Percentiles rank a stretch among this genome's conserved stretches.
phyloP scores from a whole-genome alignment of 2,888 invertebrate genomes.

The Rhagium mordax region DNA sequence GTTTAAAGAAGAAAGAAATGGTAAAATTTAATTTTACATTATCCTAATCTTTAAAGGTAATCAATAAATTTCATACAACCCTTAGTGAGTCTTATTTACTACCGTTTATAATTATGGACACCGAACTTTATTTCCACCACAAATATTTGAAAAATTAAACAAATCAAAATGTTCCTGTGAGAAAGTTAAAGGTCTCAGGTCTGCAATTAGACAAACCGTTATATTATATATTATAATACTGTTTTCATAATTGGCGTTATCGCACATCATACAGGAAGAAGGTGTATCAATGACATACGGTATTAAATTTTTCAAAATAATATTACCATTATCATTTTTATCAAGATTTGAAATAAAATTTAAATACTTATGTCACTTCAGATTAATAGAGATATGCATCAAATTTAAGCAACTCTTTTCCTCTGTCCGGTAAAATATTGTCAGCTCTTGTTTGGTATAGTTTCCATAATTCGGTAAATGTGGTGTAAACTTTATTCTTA shows the following conservation, averaged over 20 bases:
- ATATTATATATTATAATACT: neutral
- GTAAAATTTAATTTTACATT: too few relatives aligned
- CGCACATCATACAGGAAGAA: slow-evolving; percentile 4
- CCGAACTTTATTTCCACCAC: too few relatives aligned
- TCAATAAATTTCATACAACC: too few relatives aligned
- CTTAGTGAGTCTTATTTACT: too few relatives aligned
- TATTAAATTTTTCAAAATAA: neutral
- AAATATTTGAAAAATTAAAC: neutral
- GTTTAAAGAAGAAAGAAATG: too few relatives aligned
- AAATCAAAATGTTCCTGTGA: neutral
- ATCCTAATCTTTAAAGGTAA: too few relatives aligned
- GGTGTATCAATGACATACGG: neutral
- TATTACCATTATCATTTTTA: slow-evolving; percentile 13
- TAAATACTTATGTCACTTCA: slow-evolving; percentile 3
- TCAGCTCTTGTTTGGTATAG: neutral
- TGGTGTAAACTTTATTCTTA: too few relatives aligned
- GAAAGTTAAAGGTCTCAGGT: neutral
- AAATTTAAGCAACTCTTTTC: slow-evolving; percentile 6
- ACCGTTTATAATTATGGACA: too few relatives aligned
- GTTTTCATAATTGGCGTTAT: slow-evolving; percentile 10
- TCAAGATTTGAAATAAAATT: slow-evolving; percentile 13
- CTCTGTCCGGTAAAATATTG: neutral
- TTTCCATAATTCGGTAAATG: neutral
- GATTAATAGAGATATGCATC: slow-evolving; percentile 14
- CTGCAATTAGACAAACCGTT: neutral